Conservation (phyloP, 2,113 vertebrate genomes). For the Triplophysa rosa region DNA sequence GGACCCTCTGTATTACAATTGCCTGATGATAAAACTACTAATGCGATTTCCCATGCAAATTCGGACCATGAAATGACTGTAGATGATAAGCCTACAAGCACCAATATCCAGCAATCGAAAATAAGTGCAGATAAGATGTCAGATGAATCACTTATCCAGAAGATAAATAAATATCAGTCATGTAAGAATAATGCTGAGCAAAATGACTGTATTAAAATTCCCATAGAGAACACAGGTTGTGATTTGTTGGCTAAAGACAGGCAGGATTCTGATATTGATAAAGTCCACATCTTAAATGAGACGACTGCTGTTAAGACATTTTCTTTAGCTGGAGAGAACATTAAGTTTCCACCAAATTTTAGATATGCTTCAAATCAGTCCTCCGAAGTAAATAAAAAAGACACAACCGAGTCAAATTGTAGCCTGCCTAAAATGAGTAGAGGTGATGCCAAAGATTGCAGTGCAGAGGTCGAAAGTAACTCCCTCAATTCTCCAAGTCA, state of each 20-base stretch:
- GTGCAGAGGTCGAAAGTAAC: constrained; percentile 25
- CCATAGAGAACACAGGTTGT: background rate
- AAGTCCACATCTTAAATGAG: constrained; percentile 12
- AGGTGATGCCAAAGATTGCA: constrained; percentile 43
- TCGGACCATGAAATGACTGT: background rate
- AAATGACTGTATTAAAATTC: background rate
- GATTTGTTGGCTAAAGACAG: constrained; percentile 11
- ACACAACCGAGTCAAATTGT: background rate
- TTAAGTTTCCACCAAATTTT: background rate
- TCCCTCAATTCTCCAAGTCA: constrained; percentile 66
- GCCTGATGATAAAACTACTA: background rate
- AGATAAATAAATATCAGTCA: background rate
- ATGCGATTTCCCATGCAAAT: constrained; percentile 14
- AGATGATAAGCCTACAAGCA: background rate
- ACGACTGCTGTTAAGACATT: background rate
- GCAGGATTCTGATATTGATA: background rate
- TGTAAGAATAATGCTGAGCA: background rate
- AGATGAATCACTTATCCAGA: constrained; percentile 11
- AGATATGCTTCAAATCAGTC: background rate
- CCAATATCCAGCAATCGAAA: background rate
- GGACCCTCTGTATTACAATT: constrained; percentile 10
- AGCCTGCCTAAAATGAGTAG: constrained; percentile 11
- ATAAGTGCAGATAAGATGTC: background rate
- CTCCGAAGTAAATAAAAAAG: background rate
- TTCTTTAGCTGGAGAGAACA: background rate